Conservation (phyloP, 2,888 invertebrate species). For the Stenoptilia bipunctidactyla region DNA sequence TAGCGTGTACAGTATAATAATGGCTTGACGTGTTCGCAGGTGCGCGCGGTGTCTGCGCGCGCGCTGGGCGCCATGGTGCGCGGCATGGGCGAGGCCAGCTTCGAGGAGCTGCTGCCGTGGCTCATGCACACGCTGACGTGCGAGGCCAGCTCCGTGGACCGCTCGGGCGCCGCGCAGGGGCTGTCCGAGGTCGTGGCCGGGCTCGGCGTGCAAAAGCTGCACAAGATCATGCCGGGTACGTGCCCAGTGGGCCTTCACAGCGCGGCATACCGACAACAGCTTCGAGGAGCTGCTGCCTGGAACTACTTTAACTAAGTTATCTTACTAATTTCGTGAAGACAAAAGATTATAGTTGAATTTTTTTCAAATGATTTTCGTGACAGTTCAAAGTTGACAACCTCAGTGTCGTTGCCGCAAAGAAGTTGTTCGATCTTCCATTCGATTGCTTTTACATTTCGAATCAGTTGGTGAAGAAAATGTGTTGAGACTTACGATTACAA, state of each 20-base stretch:
- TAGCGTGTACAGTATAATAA: too few species aligned
- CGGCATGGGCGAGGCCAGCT: slow-evolving; percentile 96
- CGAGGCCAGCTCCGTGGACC: slow-evolving; percentile 94
- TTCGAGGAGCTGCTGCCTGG: background rate
- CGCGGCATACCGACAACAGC: slow-evolving; percentile 87
- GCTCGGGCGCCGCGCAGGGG: slow-evolving; percentile 96
- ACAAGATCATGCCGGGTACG: slow-evolving; percentile 92
- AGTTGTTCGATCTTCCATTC: too few species aligned
- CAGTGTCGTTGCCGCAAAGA: too few species aligned
- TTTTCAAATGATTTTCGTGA: too few species aligned
- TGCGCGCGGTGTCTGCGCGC: slow-evolving; percentile 94
- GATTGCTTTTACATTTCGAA: too few species aligned
- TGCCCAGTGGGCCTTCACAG: slow-evolving; percentile 90
- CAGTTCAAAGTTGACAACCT: too few species aligned
- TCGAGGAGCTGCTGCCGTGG: slow-evolving; percentile 97
- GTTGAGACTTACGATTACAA: too few species aligned
- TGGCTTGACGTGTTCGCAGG: too few species aligned
- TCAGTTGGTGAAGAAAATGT: too few species aligned
- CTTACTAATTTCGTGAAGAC: too few species aligned
- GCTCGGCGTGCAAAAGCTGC: slow-evolving; percentile 93
- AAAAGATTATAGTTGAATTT: too few species aligned
- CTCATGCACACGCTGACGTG: slow-evolving; percentile 97
- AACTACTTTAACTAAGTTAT: too few species aligned
- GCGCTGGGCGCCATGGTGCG: slow-evolving; percentile 98
- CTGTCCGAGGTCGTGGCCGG: slow-evolving; percentile 98